A percentile compares a stretch with the other conserved stretches of the same genome.
Conservation (phyloP, 2,888 invertebrate genomes). For the Tipula confusa region DNA sequence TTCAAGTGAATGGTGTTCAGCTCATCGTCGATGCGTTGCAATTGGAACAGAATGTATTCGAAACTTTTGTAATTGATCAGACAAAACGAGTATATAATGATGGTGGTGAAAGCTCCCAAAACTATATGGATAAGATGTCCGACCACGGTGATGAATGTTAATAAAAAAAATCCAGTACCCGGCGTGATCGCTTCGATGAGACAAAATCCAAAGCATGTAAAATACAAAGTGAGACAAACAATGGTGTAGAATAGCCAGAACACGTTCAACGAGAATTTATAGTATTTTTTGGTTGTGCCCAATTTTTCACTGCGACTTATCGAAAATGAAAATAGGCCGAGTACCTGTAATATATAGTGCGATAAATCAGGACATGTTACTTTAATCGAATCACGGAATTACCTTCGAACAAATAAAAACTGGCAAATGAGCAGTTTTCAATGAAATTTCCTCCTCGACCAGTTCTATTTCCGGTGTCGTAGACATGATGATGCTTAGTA, state of each 20-base stretch:
- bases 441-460: background rate
- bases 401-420: constrained; percentile 26
- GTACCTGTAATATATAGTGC: background rate
- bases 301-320: background rate
- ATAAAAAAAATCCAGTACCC: background rate
- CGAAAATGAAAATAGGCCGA: background rate
- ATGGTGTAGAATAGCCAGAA: constrained; percentile 12
- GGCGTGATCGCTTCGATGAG: background rate
- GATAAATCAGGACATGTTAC: background rate
- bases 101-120: background rate
- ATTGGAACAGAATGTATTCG: background rate
- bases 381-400: background rate
- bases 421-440: background rate
- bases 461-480: background rate
- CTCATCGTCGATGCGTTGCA: constrained; percentile 27
- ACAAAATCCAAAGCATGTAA: constrained; percentile 1
- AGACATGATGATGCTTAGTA: too few relatives aligned
- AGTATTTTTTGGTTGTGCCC: background rate
- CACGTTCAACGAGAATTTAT: background rate
- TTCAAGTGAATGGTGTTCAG: background rate
- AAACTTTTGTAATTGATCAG: background rate
- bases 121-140: constrained; percentile 6
- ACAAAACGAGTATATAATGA: background rate
- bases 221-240: background rate
- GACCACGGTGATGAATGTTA: background rate